These are phyloP conservation scores for Zygogramma bicolorata DNA, from an alignment of 2,888 invertebrate species.

Conservation along the genomic window DNA sequence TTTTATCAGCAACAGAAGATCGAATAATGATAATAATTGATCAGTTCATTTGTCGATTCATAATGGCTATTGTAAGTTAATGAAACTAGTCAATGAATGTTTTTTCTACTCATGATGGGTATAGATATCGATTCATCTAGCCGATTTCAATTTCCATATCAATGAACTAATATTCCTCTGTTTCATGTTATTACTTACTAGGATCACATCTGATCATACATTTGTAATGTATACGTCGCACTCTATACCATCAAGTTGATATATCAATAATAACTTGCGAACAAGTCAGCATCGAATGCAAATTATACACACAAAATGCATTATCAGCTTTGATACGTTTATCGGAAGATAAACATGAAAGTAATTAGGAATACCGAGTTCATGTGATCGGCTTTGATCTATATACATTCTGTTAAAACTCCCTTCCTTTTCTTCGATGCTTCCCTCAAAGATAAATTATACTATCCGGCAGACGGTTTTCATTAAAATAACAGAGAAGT, in stretches of 20 bases:
- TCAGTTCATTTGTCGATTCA: too few relatives aligned
- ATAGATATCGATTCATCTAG: too few relatives aligned
- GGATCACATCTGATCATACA: neutral
- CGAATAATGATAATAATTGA: too few relatives aligned
- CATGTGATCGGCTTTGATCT: neutral
- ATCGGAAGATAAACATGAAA: neutral
- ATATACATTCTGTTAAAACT: neutral
- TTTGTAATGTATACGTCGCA: neutral
- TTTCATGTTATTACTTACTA: too few relatives aligned
- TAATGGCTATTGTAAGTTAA: too few relatives aligned
- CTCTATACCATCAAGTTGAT: neutral
- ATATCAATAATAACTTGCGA: neutral
- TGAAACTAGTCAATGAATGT: too few relatives aligned
- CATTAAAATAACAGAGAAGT: slow-evolving; percentile 38
- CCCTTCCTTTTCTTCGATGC: neutral
- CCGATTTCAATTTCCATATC: too few relatives aligned
- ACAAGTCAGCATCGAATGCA: neutral
- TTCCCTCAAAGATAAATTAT: slow-evolving; percentile 29
- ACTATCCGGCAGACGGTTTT: slow-evolving; percentile 30
- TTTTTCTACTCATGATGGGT: too few relatives aligned
- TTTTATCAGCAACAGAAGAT: too few relatives aligned
- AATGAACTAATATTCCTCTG: too few relatives aligned
- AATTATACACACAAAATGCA: neutral
- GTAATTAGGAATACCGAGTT: neutral
- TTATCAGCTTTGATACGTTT: neutral